phyloP scores from a whole-genome alignment of 2,888 invertebrate genomes.

The Hirtodrosophila alboralis region DNA sequence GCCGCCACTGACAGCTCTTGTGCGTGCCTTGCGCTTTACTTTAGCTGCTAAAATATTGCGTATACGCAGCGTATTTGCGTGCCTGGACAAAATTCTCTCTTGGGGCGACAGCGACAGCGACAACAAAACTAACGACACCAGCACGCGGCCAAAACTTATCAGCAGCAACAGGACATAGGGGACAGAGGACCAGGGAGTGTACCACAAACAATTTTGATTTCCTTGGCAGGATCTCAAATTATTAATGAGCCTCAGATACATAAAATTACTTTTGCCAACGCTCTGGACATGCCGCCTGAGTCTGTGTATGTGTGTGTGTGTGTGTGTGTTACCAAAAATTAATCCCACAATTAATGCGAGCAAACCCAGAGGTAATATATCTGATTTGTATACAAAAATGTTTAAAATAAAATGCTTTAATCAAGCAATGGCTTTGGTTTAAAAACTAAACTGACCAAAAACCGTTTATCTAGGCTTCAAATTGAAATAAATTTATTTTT shows the following conservation, averaged over 20 bases:
- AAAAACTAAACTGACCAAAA: too few relatives aligned
- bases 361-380: constrained; percentile 3
- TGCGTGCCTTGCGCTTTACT: constrained; percentile 64
- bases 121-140: constrained; percentile 57
- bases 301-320: constrained; percentile 3
- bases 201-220: constrained; percentile 62
- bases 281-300: constrained; percentile 32
- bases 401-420: too few relatives aligned
- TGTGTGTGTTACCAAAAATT: constrained; percentile 3
- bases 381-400: too few relatives aligned
- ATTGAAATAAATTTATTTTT: too few relatives aligned
- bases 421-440: too few relatives aligned
- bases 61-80: constrained; percentile 70
- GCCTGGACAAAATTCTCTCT: constrained; percentile 37
- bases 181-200: not conserved
- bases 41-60: constrained; percentile 70
- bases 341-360: constrained; percentile 22
- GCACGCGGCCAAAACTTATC: constrained; percentile 53
- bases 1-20: constrained; percentile 8
- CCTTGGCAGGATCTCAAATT: constrained; percentile 57
- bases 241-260: constrained; percentile 66
- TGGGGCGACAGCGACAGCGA: constrained; percentile 39
- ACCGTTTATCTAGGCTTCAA: too few relatives aligned
- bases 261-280: constrained; percentile 48
- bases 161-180: constrained; percentile 5